Conservation (phyloP, 2,888 invertebrate species). For the Machimus rusticus region DNA sequence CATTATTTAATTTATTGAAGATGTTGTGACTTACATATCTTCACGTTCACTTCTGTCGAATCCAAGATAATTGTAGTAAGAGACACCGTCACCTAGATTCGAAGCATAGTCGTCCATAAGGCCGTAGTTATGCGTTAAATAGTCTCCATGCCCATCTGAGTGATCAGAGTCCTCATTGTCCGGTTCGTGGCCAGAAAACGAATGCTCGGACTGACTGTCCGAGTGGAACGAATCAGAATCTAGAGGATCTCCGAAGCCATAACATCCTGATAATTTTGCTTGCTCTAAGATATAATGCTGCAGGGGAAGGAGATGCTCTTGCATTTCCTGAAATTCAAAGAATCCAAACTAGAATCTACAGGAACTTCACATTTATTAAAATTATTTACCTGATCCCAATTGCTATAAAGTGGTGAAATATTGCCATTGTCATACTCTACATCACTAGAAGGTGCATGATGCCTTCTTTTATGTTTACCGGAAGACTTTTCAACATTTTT, state of each 20-base stretch:
- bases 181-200: constrained; percentile 75
- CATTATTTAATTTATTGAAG: background rate
- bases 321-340: constrained; percentile 64
- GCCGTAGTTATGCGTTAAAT: constrained; percentile 69
- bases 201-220: constrained; percentile 73
- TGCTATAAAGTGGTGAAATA: constrained; percentile 73
- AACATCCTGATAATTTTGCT: constrained; percentile 73
- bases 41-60: constrained; percentile 67
- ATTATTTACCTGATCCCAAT: constrained; percentile 69
- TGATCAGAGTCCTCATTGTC: constrained; percentile 81
- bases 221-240: constrained; percentile 82
- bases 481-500: constrained; percentile 48
- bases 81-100: constrained; percentile 66
- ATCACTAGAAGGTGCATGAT: constrained; percentile 56
- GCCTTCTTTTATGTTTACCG: constrained; percentile 44
- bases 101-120: constrained; percentile 59
- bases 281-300: constrained; percentile 90
- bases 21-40: constrained; percentile 56
- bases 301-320: constrained; percentile 79
- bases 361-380: background rate
- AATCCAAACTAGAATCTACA: background rate
- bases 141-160: constrained; percentile 69
- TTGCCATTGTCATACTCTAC: constrained; percentile 70
- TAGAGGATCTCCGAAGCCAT: constrained; percentile 72
- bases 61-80: constrained; percentile 70